Evolutionary conservation across 2,797 vertebrate species (phyloP), one percentile per base, ranked within the genome.

Genomic region (Bufotes viridis): DNA sequence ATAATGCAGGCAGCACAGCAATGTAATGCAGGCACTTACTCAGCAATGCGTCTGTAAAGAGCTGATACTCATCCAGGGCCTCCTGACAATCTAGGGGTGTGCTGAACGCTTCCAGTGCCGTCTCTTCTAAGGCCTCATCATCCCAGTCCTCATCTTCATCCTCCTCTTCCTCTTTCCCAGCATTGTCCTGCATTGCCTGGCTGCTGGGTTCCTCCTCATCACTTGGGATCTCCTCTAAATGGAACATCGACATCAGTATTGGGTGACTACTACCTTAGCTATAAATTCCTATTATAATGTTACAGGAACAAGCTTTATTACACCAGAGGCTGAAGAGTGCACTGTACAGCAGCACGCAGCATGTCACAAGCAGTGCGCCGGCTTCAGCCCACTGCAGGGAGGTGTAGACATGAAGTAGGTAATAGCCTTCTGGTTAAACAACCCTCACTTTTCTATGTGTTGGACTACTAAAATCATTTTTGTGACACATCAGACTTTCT

Each of bases 11-110:
- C 8, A 1, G 15, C 1, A 26, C 24, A 18, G 24, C 5, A 29
- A 2, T 14, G 26, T 72, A 18, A 0, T 8, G 29, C 34, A 42
- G 58, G 81, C 51, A 92, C 96, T 86, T 94, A 99, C 98, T 94
- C 89, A 99, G 95, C 89, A 99, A 94, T 22, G 97, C 95, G 10
- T 97, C 92, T 12, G 97, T 97, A 86, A 99, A 99, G 94, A 98
- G 97, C 90, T 97, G 97, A 89, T 97, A 99, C 93, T 98, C 98
- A 83, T 99, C 98, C 88, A 98, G 96, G 90, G 97, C 96, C 11
- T 94, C 96, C 93, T 98, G 97, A 18, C 97, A 97, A 91, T 99
- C 98, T 53, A 99, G 94, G 0, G 96, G 97, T 0, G 98, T 99
- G 93, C 96, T 97, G 94, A 99, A 99, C 57, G 98, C 97, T 92